Evolutionary conservation across 2,888 invertebrate genomes (phyloP), one percentile per base, ranked within the genome.

Genomic region (Harpalus rufipes): DNA sequence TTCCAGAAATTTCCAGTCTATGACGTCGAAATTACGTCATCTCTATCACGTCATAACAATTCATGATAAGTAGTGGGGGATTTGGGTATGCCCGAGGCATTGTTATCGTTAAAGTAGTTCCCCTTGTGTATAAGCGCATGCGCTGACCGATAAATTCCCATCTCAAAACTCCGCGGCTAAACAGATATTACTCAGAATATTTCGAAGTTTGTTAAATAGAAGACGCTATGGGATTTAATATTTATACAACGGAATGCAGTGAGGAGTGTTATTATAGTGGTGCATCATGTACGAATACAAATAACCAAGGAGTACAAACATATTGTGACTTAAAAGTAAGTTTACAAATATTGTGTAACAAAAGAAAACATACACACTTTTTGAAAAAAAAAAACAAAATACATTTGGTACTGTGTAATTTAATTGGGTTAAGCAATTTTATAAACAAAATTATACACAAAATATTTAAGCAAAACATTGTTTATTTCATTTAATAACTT

Each of bases 101-200:
- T 16, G 16, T 16, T 44, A 74, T 16, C 68, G 3, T 61, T 16
- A 12, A 41, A 61, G 59, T 78, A 44, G n/a, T 65, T 63, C 32
- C 63, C 63, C 78, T 65, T 16, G 65, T 41, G 21, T 8, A 44
- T n/a, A 0, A 14, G 51, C 78, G 63, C 84, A 84, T 78, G 84
- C 78, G 78, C 61, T 12, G 3, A 12, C 6, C 16, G 63, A 39
- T 32, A 51, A 81, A 72, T n/a, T 58, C 72, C 21, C 44, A 76
- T 16, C 51, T 65, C 78, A 84, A 84, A 84, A 78, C 32, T 63
- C 78, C 84, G 84, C 84, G 84, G 7, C 25, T 41, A 51, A 25
- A 78, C 63, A 78, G 65, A 76, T 84, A 44, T 82, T 74, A 83
- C 39, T 83, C 83, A 83, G 21, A 83, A 32, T 76, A 39, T 18